phyloP scores from a whole-genome alignment of 2,113 vertebrate species.

The Chrysochloris asiatica region DNA sequence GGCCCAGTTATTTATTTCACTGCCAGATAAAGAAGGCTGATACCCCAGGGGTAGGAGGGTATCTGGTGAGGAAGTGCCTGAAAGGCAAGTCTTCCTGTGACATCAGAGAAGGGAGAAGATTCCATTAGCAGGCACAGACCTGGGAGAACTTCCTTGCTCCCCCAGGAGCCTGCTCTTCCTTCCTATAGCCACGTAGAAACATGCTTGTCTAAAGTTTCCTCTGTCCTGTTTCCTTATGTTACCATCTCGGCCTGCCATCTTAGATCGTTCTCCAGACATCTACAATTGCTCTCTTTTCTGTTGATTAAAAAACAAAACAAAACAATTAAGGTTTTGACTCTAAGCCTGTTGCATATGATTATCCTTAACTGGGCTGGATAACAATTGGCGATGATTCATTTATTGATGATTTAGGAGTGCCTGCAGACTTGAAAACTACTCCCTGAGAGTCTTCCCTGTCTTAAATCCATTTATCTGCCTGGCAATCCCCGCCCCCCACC shows the following conservation, averaged over 20 bases:
- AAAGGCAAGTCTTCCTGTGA: neutral
- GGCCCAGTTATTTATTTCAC: neutral
- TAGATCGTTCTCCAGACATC: neutral
- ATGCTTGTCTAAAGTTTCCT: neutral
- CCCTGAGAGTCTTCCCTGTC: neutral
- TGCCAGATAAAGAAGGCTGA: neutral
- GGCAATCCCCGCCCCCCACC: neutral
- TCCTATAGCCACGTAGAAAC: neutral
- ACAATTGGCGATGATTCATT: neutral
- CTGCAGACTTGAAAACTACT: neutral
- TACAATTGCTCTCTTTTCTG: neutral
- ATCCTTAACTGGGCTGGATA: neutral
- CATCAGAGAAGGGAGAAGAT: neutral
- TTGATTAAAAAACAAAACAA: slow-evolving; percentile 6
- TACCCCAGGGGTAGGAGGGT: neutral
- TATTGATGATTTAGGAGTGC: neutral
- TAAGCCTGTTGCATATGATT: neutral
- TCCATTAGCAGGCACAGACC: neutral
- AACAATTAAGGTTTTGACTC: neutral
- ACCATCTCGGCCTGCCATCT: neutral
- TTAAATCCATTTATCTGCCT: neutral
- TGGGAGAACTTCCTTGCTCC: neutral
- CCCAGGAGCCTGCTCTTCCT: neutral
- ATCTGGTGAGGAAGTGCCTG: too few species aligned
- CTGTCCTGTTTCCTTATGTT: neutral